Percentiles rank a stretch among this genome's conserved stretches.
phyloP scores from a whole-genome alignment of 1,140 invertebrate genomes.

The Stegodyphus mimosarum region DNA sequence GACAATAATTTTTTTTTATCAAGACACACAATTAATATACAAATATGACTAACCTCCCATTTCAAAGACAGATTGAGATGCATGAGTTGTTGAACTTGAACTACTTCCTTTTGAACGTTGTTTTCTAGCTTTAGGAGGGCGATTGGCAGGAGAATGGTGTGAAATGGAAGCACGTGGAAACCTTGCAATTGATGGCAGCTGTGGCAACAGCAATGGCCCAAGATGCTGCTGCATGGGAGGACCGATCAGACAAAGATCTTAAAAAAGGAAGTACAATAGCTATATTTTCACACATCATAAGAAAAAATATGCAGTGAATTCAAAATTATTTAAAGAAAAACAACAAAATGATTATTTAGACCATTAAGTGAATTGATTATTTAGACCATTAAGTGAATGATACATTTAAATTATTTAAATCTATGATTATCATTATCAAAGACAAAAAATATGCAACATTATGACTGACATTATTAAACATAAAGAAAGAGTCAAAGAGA shows the following conservation, averaged over 20 bases:
- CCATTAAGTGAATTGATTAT: no score
- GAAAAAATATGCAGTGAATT: no score
- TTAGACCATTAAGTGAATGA: no score
- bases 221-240: slow-evolving; percentile 53
- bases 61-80: slow-evolving; percentile 47
- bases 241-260: slow-evolving; percentile 54
- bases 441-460: no score
- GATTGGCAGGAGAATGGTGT: slow-evolving; percentile 47
- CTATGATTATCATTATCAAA: no score
- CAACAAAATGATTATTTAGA: no score
- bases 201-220: slow-evolving; percentile 50
- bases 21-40: background rate
- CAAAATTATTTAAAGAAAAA: no score
- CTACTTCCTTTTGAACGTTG: slow-evolving; percentile 48
- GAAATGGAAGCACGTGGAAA: slow-evolving; percentile 52
- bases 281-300: no score
- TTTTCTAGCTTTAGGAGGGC: slow-evolving; percentile 46
- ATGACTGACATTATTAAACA: no score
- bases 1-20: background rate
- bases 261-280: background rate
- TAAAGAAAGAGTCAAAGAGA: no score
- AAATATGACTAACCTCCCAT: slow-evolving; percentile 17
- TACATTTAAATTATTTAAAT: no score
- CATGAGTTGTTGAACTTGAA: background rate
- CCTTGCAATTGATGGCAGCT: slow-evolving; percentile 50